Evolutionary conservation across 2,888 invertebrate species (phyloP), one percentile per base, ranked within the genome.

Genomic region (Catocala nupta): DNA sequence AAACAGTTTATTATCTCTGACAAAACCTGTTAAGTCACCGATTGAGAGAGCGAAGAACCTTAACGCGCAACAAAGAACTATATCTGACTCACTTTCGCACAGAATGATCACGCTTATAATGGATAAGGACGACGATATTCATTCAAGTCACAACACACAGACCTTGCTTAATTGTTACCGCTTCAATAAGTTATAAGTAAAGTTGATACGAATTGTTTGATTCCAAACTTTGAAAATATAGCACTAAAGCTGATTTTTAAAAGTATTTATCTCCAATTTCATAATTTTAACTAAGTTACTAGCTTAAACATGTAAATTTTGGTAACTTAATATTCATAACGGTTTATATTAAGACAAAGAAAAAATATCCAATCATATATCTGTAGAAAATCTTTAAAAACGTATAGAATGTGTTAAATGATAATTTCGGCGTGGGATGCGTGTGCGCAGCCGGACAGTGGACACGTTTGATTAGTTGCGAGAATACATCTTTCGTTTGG

Each of bases 401-500:
- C 57, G 34, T 44, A 58, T 52, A 65, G 36, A 7, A 12, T 34
- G 25, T 34, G 59, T 73, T 55, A 48, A 66, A 73, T 63, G 79
- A 83, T 77, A 81, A 86, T 84, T 89, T 88, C 69, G 80, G 81
- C 71, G 66, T 74, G 68, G 74, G 90, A 91, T 91, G 92, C 90
- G 89, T 85, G 81, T 74, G 86, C 90, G 89, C 85, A 81, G 70
- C 82, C 82, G 90, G 93, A 91, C 89, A 91, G 86, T 89, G 88
- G 93, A 91, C 87, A 93, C 92, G 93, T 87, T 82, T 92, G 84
- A 93, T 93, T 93, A 92, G 92, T 79, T 86, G 81, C 85, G 88
- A 83, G 83, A 86, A 88, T 87, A 88, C 89, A 88, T 88, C 88
- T 85, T 81, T 81, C 75, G 69, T 75, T 78, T 83, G 60, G 81